Percentiles rank a stretch among this genome's conserved stretches.
These are phyloP conservation scores for Leucophenga montana DNA, from an alignment of 2,888 invertebrate genomes.

Conservation along the genomic window DNA sequence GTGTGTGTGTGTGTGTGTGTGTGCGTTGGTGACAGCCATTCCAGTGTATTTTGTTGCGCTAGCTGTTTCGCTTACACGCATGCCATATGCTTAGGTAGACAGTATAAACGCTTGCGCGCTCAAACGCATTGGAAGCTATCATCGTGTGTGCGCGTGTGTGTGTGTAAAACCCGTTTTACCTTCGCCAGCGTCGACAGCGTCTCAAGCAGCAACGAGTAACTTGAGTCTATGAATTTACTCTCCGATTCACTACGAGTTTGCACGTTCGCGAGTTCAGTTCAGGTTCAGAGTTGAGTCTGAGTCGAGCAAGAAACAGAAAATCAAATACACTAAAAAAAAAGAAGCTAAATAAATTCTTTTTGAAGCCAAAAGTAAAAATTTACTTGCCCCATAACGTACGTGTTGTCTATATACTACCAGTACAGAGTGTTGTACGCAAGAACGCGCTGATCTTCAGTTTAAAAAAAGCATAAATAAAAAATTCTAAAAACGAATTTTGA, in stretches of 20 bases:
- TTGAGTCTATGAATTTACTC: background rate
- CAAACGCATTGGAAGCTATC: slow-evolving; percentile 20
- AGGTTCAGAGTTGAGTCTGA: slow-evolving; percentile 35
- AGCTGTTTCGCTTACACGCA: too few relatives aligned
- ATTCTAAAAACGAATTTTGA: too few relatives aligned
- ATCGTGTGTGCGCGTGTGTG: too few relatives aligned
- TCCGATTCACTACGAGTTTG: slow-evolving; percentile 68
- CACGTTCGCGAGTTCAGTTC: slow-evolving; percentile 62
- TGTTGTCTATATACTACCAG: background rate
- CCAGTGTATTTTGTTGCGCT: too few relatives aligned
- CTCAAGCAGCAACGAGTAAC: too few relatives aligned
- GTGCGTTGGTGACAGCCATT: too few relatives aligned
- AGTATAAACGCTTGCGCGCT: background rate
- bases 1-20: slow-evolving; percentile 22
- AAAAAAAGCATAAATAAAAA: slow-evolving; percentile 2
- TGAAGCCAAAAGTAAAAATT: slow-evolving; percentile 14
- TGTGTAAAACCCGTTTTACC: slow-evolving; percentile 20
- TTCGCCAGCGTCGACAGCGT: slow-evolving; percentile 25
- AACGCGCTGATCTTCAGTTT: background rate
- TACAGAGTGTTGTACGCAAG: background rate
- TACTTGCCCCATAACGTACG: background rate
- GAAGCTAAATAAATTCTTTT: slow-evolving; percentile 19
- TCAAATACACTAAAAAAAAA: slow-evolving; percentile 40
- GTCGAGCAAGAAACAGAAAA: slow-evolving; percentile 43
- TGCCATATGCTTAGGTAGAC: too few relatives aligned